A percentile compares a stretch with the other conserved stretches of the same genome.
Evolutionary conservation across 2,113 vertebrate species (phyloP).

Genomic region (Nettapus auritus): DNA sequence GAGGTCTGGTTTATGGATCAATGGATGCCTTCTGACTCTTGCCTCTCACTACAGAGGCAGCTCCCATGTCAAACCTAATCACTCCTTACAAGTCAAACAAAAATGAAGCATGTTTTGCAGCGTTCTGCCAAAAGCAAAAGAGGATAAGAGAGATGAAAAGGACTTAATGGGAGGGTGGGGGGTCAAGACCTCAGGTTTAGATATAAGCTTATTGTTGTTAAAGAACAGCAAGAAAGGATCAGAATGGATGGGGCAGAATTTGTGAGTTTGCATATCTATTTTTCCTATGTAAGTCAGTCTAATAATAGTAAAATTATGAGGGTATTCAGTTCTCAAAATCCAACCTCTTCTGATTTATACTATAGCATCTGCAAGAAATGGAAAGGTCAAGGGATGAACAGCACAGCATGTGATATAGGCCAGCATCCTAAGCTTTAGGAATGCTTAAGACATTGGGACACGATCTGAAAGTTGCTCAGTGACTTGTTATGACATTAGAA

Average conservation of each 20-base stretch:
- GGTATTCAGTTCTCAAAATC: not conserved
- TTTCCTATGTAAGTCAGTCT: not conserved
- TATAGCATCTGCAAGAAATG: not conserved
- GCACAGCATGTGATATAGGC: accelerated
- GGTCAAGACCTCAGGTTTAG: not conserved
- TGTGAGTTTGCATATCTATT: not conserved
- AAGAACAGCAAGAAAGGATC: not conserved
- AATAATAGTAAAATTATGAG: not conserved
- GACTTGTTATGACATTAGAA: not conserved
- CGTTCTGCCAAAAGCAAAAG: not conserved
- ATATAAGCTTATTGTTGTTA: not conserved
- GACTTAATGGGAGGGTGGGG: not conserved
- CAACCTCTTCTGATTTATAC: not conserved
- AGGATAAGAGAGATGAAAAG: not conserved
- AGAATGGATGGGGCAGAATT: not conserved
- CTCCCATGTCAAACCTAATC: not conserved
- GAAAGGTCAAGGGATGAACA: not conserved
- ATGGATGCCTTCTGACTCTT: not conserved
- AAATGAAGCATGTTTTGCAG: not conserved
- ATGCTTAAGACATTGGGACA: not conserved
- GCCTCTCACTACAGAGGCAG: not conserved
- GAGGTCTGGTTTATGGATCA: not conserved
- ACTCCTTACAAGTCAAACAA: not conserved
- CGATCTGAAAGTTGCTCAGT: accelerated
- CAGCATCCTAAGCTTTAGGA: not conserved